A percentile compares a stretch with the other conserved stretches of the same genome.
phyloP scores from a whole-genome alignment of 2,888 invertebrate genomes.

The Hermaeophaga mercurialis region DNA sequence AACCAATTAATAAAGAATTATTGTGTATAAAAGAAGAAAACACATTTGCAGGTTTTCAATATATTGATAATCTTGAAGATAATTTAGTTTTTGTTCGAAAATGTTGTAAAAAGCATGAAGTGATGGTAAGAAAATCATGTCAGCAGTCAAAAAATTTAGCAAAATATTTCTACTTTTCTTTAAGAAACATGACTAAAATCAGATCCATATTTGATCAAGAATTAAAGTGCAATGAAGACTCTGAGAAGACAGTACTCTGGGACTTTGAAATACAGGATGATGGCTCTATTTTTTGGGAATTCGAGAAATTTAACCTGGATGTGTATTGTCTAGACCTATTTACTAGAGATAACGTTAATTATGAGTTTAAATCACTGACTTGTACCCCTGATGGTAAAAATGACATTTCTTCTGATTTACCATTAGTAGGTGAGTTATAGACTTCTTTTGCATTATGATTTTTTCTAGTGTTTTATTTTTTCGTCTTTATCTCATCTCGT shows the following conservation, averaged over 20 bases:
- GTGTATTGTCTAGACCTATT: conserved; percentile 29
- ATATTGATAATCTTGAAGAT: background rate
- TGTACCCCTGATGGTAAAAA: conserved; percentile 23
- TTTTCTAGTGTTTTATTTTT: too few species aligned
- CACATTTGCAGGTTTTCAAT: background rate
- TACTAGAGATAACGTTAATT: conserved; percentile 5
- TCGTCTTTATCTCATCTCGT: too few species aligned
- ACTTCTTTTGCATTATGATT: too few species aligned
- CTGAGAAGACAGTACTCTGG: background rate
- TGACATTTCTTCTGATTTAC: background rate
- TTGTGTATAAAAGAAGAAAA: background rate
- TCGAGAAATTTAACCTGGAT: conserved; percentile 5
- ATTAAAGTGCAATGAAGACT: conserved; percentile 10
- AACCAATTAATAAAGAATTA: background rate
- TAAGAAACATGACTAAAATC: background rate
- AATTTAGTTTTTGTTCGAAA: conserved; percentile 24
- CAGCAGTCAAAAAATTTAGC: background rate
- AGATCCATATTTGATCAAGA: conserved; percentile 8
- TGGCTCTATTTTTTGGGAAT: conserved; percentile 20
- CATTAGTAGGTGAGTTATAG: conserved; percentile 1
- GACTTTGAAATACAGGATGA: conserved; percentile 15
- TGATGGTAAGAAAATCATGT: conserved; percentile 18
- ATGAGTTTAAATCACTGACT: conserved; percentile 13
- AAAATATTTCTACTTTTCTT: background rate
- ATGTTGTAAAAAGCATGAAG: conserved; percentile 33